Conservation (phyloP, 2,888 invertebrate genomes). For the Incurvaria masculella region DNA sequence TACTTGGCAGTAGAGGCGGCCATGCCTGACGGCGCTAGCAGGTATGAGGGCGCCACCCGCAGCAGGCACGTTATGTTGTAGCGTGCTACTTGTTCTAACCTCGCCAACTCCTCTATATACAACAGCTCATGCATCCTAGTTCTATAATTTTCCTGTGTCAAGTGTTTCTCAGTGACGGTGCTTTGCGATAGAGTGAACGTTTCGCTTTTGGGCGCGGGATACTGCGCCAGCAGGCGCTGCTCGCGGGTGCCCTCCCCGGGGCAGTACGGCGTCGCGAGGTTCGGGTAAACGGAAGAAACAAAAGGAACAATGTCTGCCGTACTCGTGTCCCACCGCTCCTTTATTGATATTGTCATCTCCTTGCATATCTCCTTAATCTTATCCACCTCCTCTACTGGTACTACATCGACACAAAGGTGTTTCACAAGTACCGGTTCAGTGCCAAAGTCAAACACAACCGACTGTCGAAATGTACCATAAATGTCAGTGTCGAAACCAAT, state of each 20-base stretch:
- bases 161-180: constrained; percentile 59
- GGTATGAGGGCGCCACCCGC: constrained; percentile 63
- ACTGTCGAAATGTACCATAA: constrained; percentile 74
- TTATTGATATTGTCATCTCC: constrained; percentile 59
- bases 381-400: constrained; percentile 63
- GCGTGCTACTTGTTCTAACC: constrained; percentile 63
- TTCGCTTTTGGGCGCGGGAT: constrained; percentile 64
- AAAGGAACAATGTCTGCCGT: constrained; percentile 54
- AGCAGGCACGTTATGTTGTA: constrained; percentile 66
- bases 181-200: constrained; percentile 67
- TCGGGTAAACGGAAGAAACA: constrained; percentile 52
- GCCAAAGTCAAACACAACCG: constrained; percentile 73
- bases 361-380: constrained; percentile 63
- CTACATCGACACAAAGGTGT: constrained; percentile 72
- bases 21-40: constrained; percentile 65
- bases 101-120: constrained; percentile 74
- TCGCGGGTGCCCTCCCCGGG: constrained; percentile 46
- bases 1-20: constrained; percentile 72
- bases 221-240: constrained; percentile 53
- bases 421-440: constrained; percentile 60
- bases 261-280: constrained; percentile 40
- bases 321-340: constrained; percentile 58
- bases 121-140: constrained; percentile 72
- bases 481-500: constrained; percentile 66
- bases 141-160: constrained; percentile 68